Evolutionary conservation across 1,140 invertebrate species (phyloP).

Genomic region (Diprion similis): DNA sequence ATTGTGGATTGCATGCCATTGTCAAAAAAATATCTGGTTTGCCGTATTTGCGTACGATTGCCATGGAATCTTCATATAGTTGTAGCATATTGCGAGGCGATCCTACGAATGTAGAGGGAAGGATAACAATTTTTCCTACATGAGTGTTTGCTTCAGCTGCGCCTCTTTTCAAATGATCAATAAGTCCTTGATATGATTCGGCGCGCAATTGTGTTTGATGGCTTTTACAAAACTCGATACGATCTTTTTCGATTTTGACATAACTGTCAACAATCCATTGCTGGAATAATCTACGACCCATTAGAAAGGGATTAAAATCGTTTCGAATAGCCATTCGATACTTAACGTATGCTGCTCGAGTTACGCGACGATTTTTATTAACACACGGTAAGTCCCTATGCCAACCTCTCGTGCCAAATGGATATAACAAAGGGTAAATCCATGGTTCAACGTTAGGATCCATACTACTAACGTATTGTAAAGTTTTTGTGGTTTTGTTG

Average conservation of each 20-base stretch:
- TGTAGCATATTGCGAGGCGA: conserved; percentile 54
- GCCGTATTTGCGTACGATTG: conserved; percentile 54
- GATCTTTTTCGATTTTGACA: conserved; percentile 22
- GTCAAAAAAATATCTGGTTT: conserved; percentile 52
- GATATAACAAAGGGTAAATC: conserved; percentile 25
- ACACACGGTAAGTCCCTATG: conserved; percentile 15
- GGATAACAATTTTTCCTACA: conserved; percentile 40
- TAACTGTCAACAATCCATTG: conserved; percentile 25
- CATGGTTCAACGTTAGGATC: conserved; percentile 23
- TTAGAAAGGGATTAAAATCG: conserved; percentile 21
- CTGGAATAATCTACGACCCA: conserved; percentile 21
- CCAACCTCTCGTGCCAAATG: conserved; percentile 20
- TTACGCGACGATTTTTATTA: conserved; percentile 20
- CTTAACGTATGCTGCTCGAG: conserved; percentile 25
- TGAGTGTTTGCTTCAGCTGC: not conserved
- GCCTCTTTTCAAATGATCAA: conserved; percentile 25
- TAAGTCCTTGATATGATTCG: conserved; percentile 23
- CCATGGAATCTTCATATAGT: conserved; percentile 52
- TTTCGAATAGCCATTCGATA: conserved; percentile 26
- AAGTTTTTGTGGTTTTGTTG: conserved; percentile 22
- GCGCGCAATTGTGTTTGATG: conserved; percentile 26
- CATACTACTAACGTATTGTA: conserved; percentile 19
- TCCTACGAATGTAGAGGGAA: conserved; percentile 46
- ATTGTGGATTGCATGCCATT: conserved; percentile 58
- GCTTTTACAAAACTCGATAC: conserved; percentile 16